Evolutionary conservation across 2,797 vertebrate genomes (phyloP).

Genomic region (Liparis tanakae): DNA sequence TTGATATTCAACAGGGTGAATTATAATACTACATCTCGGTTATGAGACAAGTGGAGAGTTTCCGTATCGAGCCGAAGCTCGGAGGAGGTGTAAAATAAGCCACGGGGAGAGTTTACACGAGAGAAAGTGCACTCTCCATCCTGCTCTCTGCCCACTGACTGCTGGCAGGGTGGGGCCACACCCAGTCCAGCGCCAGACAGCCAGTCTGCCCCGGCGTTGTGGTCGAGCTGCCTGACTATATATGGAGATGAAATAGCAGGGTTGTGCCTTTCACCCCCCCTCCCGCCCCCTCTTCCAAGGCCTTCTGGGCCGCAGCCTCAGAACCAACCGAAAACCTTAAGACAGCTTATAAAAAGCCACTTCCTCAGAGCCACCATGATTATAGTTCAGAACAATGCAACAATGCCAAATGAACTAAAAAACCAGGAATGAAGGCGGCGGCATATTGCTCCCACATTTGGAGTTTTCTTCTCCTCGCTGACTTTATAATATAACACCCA

Average conservation of each 20-base stretch:
- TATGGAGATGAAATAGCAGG: slow-evolving; percentile 83
- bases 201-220: slow-evolving; percentile 78
- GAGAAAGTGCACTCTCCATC: slow-evolving; percentile 58
- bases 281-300: slow-evolving; percentile 67
- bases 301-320: slow-evolving; percentile 63
- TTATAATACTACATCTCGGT: slow-evolving; percentile 46
- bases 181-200: slow-evolving; percentile 81
- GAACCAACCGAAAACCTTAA: slow-evolving; percentile 73
- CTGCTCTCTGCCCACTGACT: slow-evolving; percentile 55
- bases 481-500: slow-evolving; percentile 3
- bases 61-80: slow-evolving; percentile 33
- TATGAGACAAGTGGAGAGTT: not conserved
- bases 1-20: slow-evolving; percentile 52
- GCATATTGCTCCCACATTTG: slow-evolving; percentile 27
- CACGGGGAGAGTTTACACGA: slow-evolving; percentile 50
- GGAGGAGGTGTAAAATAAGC: slow-evolving; percentile 40
- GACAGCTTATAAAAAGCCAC: slow-evolving; percentile 78
- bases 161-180: slow-evolving; percentile 65
- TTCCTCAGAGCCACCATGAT: slow-evolving; percentile 69
- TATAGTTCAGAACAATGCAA: slow-evolving; percentile 71
- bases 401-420: slow-evolving; percentile 53
- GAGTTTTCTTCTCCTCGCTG: slow-evolving; percentile 1
- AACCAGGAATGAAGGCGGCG: slow-evolving; percentile 39
- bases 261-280: slow-evolving; percentile 63
- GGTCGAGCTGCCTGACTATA: slow-evolving; percentile 83